Evolutionary conservation across 1,140 invertebrate genomes (phyloP).

Genomic region (Zelostemma sp.): DNA sequence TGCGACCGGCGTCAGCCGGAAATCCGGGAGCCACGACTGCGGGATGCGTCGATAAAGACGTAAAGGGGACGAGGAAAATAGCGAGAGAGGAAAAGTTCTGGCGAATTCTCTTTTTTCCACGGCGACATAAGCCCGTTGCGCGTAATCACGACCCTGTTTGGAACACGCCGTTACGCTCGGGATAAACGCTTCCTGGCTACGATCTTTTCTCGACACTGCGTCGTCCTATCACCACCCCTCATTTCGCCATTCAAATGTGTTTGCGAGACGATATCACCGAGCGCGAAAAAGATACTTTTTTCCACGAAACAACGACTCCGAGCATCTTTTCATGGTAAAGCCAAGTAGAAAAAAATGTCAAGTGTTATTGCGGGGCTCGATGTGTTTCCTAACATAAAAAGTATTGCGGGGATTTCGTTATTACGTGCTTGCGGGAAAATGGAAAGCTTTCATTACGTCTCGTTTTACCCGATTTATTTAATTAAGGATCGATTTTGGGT

Average conservation of each 20-base stretch:
- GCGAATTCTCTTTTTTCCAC: constrained; percentile 13
- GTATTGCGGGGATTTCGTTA: no score
- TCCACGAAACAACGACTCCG: constrained; percentile 9
- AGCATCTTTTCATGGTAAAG: neutral
- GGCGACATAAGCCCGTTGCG: constrained; percentile 22
- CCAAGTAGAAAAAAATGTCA: neutral
- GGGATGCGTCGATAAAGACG: constrained; percentile 14
- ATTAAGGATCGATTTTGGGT: no score
- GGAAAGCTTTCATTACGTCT: no score
- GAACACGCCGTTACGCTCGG: constrained; percentile 9
- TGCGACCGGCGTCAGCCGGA: constrained; percentile 13
- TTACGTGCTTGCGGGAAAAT: no score
- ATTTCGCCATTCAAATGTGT: constrained; percentile 9
- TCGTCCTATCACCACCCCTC: constrained; percentile 1
- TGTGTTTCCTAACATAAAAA: neutral
- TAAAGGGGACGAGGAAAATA: constrained; percentile 9
- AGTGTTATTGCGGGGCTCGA: neutral
- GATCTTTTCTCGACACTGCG: constrained; percentile 4
- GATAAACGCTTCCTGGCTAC: constrained; percentile 32
- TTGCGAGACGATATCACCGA: constrained; percentile 6
- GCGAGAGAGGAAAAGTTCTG: constrained; percentile 16
- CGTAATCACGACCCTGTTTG: constrained; percentile 29
- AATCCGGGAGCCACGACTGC: constrained; percentile 25
- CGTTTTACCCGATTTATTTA: neutral
- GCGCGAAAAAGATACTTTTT: constrained; percentile 6